A percentile compares a stretch with the other conserved stretches of the same genome.
Conservation (phyloP, 1,140 invertebrate species). For the Listronotus oregonensis region DNA sequence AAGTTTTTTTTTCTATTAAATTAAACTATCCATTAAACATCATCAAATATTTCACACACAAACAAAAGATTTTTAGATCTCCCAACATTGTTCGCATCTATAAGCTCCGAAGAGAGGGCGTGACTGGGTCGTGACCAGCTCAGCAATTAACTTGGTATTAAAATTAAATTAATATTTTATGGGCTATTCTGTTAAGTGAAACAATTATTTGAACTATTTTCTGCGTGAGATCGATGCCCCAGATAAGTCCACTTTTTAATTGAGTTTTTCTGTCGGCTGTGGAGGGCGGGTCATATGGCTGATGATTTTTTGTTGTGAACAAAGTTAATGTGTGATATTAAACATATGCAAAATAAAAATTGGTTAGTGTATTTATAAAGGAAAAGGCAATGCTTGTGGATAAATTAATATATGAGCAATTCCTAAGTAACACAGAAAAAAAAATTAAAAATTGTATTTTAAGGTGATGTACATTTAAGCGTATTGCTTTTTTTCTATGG, state of each 20-base stretch:
- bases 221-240: slow-evolving; percentile 20
- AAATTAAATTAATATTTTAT: slow-evolving; percentile 42
- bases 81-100: slow-evolving; percentile 16
- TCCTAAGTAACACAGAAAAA: too few species aligned
- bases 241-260: slow-evolving; percentile 22
- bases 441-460: too few species aligned
- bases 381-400: too few species aligned
- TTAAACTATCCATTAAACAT: too few species aligned
- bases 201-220: slow-evolving; percentile 34
- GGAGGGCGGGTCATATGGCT: background rate
- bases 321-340: too few species aligned
- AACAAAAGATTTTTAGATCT: background rate
- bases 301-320: slow-evolving; percentile 5
- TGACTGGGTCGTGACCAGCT: slow-evolving; percentile 29
- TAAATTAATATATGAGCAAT: too few species aligned
- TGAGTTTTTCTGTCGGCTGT: slow-evolving; percentile 13
- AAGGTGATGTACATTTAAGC: too few species aligned
- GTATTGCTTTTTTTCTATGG: too few species aligned
- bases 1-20: too few species aligned
- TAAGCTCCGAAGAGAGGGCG: slow-evolving; percentile 17
- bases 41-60: too few species aligned
- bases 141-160: slow-evolving; percentile 35
- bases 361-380: too few species aligned
- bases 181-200: slow-evolving; percentile 29
- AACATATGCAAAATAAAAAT: too few species aligned